These are phyloP conservation scores for Acanthurus leucopareius DNA, from an alignment of 2,797 vertebrate genomes.

Conservation along the genomic window DNA sequence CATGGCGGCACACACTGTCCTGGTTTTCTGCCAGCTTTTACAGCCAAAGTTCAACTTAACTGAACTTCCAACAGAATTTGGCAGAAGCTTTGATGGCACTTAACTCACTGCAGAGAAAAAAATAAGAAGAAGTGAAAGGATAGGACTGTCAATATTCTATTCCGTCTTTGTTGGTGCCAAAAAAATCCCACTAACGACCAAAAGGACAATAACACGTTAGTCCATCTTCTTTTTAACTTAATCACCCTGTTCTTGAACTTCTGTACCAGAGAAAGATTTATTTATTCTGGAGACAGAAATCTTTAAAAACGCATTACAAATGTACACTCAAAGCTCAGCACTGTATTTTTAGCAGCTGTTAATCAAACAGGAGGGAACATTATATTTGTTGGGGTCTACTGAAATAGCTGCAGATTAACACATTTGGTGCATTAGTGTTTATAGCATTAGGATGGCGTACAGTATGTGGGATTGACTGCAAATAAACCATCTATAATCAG, in stretches of 20 bases:
- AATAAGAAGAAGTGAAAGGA: conserved; percentile 9
- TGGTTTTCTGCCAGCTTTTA: conserved; percentile 21
- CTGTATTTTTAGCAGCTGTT: not conserved
- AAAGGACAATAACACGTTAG: not conserved
- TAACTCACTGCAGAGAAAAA: not conserved
- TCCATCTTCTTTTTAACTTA: not conserved
- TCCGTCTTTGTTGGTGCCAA: conserved; percentile 1
- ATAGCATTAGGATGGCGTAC: not conserved
- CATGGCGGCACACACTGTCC: not conserved
- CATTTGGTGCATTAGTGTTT: not conserved
- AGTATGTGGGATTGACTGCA: not conserved
- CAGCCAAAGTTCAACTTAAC: conserved; percentile 9
- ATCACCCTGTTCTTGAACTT: not conserved
- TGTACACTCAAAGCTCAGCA: not conserved
- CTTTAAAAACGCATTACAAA: not conserved
- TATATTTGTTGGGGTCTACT: not conserved
- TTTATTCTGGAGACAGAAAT: not conserved
- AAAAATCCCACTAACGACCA: not conserved
- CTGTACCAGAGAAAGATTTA: not conserved
- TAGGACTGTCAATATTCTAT: not conserved
- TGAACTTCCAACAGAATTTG: conserved; percentile 18
- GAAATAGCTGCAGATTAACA: not conserved
- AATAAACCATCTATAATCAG: not conserved
- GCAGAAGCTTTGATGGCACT: not conserved
- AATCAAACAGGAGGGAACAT: too few relatives aligned